phyloP scores from a whole-genome alignment of 2,113 vertebrate genomes.

The Hippocampus comes region DNA sequence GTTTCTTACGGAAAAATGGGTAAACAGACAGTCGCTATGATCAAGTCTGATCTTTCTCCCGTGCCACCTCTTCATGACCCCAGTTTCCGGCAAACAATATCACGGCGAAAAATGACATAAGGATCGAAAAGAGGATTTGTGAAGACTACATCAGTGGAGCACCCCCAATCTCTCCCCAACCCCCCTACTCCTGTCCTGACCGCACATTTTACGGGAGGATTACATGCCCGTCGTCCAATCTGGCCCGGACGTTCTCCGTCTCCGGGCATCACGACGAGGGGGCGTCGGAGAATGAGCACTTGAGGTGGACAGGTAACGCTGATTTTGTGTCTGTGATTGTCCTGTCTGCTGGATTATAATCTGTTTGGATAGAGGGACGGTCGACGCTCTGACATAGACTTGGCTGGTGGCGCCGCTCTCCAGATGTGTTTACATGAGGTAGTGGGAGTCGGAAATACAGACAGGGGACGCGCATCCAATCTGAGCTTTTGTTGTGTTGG shows the following conservation, averaged over 20 bases:
- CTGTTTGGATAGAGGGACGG: constrained; percentile 56
- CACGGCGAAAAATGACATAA: constrained; percentile 44
- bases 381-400: constrained; percentile 29
- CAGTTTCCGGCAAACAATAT: constrained; percentile 17
- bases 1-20: not conserved
- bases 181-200: constrained; percentile 20
- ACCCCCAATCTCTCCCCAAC: constrained; percentile 6
- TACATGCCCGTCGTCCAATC: not conserved
- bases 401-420: constrained; percentile 28
- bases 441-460: constrained; percentile 6
- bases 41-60: not conserved
- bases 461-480: not conserved
- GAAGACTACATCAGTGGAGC: constrained; percentile 35
- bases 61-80: not conserved
- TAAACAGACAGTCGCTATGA: not conserved
- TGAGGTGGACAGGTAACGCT: constrained; percentile 37
- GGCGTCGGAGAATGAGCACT: constrained; percentile 18
- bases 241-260: constrained; percentile 31
- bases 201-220: constrained; percentile 34
- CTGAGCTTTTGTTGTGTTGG: not conserved
- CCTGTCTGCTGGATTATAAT: constrained; percentile 52
- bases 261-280: constrained; percentile 26
- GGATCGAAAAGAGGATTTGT: constrained; percentile 65
- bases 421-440: constrained; percentile 61
- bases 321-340: constrained; percentile 1